Conservation (phyloP, 1,140 invertebrate genomes). For the Plectrocnemia conspersa region DNA sequence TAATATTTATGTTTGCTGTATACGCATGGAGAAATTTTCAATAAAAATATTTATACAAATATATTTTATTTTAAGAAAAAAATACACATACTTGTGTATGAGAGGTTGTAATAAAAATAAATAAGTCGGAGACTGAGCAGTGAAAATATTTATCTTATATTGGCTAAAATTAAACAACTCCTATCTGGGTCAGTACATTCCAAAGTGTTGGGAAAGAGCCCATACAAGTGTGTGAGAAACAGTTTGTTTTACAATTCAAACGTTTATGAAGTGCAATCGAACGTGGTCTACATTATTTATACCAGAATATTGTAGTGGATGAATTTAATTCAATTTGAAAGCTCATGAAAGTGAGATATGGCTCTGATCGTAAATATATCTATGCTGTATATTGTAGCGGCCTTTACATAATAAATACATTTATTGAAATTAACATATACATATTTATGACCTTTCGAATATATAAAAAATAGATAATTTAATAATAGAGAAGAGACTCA, state of each 20-base stretch:
- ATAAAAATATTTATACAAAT: background rate
- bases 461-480: background rate
- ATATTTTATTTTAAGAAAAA: background rate
- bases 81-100: background rate
- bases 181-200: slow-evolving; percentile 10
- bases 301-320: background rate
- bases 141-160: slow-evolving; percentile 10
- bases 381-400: background rate
- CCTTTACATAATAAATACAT: background rate
- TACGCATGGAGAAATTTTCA: no score
- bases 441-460: background rate
- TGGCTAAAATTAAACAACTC: background rate
- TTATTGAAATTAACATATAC: background rate
- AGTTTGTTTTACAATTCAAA: slow-evolving; percentile 9
- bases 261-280: slow-evolving; percentile 8
- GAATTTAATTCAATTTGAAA: background rate
- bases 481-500: no score
- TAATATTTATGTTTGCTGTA: no score
- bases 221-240: slow-evolving; percentile 8
- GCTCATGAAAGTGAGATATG: background rate
- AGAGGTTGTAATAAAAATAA: background rate
- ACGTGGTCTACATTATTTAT: slow-evolving; percentile 10
- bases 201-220: slow-evolving; percentile 2
- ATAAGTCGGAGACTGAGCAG: background rate
- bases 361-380: background rate